Evolutionary conservation across 1,140 invertebrate species (phyloP), one percentile per base, ranked within the genome.

Genomic region (Cepaea nemoralis): DNA sequence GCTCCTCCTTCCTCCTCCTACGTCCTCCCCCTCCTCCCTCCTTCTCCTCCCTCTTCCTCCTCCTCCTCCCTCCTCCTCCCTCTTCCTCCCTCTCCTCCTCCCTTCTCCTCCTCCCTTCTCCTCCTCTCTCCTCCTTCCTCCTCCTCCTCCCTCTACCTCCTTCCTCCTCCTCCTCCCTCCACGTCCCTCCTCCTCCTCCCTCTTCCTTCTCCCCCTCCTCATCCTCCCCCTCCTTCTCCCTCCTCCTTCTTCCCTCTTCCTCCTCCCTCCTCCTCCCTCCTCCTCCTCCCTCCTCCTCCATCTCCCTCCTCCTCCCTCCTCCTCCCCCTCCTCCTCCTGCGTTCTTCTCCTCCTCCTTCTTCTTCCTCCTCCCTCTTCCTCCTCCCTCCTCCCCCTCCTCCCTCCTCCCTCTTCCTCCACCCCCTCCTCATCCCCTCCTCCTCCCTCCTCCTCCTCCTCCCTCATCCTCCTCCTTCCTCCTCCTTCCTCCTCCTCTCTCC

Each of bases 51-150:
- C 27, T 77, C 75, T 77, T 27, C 27, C 42, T 45, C 27, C 8
- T 48, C 31, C n/a, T n/a, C n/a, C 42, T 77, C 42, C 31, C 75
- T 48, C 75, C 55, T 27, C 55, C 50, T 77, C 75, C 39, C 42
- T 48, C 42, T 48, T 37, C 31, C 22, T 69, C n/a, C 71, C 8
- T 33, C 63, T 40, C 27, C 81, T 48, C 45, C 33, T 63, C n/a
- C 77, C 77, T 31, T 74, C 70, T 10, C 75, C 42, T 45, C 82
- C 81, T 10, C 81, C 79, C 1, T 83, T 83, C 40, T 85, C 80
- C 48, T 83, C 83, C 74, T 85, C 82, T 73, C 82, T 83, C 45
- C 83, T 83, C 79, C 82, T 85, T 50, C 83, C 82, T 66, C 76
- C 40, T 39, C 40, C 39, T 39, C 39, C 40, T 39, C 40, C 39